These are phyloP conservation scores for Arctocebus calabarensis DNA, from an alignment of 2,797 vertebrate species.

Conservation along the genomic window DNA sequence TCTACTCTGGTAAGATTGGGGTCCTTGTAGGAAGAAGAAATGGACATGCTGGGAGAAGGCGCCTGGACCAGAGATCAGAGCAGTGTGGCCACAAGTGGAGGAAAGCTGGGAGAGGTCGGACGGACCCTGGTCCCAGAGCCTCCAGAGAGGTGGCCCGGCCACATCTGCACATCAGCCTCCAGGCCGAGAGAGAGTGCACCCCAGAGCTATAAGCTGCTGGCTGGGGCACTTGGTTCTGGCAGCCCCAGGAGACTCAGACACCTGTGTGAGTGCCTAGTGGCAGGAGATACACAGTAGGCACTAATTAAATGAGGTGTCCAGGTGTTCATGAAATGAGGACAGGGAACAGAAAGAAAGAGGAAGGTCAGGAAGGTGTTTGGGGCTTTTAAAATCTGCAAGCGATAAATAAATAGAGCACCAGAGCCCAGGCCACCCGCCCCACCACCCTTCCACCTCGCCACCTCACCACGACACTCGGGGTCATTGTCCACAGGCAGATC, in stretches of 20 bases:
- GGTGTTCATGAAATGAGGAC: background rate
- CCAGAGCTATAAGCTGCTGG: accelerated
- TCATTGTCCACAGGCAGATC: background rate
- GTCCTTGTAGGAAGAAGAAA: background rate
- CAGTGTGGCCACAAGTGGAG: accelerated
- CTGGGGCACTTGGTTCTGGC: accelerated
- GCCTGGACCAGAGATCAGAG: accelerated
- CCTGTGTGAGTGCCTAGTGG: accelerated
- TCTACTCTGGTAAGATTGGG: accelerated
- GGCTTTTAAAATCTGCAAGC: background rate
- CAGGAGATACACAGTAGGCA: accelerated
- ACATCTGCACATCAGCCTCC: accelerated
- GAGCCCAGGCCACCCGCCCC: accelerated
- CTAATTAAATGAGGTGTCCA: accelerated
- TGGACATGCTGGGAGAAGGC: accelerated
- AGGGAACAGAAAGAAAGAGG: background rate
- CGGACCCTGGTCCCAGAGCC: background rate
- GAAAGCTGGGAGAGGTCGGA: accelerated
- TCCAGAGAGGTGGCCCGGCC: accelerated
- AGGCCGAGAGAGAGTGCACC: accelerated
- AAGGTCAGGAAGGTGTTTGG: accelerated
- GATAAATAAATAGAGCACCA: background rate
- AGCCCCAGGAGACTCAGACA: accelerated
- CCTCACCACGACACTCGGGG: background rate
- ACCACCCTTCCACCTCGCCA: no score